Evolutionary conservation across 1,140 invertebrate species (phyloP), one percentile per base, ranked within the genome.

Genomic region (Drosophila murphyi): DNA sequence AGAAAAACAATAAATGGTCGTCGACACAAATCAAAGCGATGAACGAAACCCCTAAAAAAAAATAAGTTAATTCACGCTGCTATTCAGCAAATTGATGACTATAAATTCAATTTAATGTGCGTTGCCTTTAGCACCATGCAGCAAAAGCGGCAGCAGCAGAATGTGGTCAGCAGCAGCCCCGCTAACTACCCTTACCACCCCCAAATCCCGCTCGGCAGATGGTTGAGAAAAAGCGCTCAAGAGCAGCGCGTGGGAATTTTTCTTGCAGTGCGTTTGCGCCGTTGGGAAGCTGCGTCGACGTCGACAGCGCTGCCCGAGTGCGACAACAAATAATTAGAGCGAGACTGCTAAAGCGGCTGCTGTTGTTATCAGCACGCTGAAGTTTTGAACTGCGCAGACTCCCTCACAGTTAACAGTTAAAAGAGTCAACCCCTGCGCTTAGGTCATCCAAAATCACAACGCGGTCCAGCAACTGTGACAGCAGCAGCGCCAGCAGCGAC

Each of bases 91-190:
- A 88, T 89, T 89, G 85, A 89, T 88, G 85, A 89, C 85, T 78
- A 88, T 88, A 88, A 88, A 88, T 88, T 89, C 85, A 89, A 89
- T 88, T 88, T 88, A 89, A 88, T 89, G 83, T 87, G 80, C 83
- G 83, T 83, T 89, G 85, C 83, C 77, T 88, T 86, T 79, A 79
- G 43, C 56, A 52, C 8, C 63, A 56, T 43, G 62, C 45, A 54
- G 35, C 37, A 45, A 35, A 34, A 35, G 35, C 35, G 8, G 29
- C 61, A 57, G 60, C 41, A 73, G 39, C 52, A 65, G 54, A 61
- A 65, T 76, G 61, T 72, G 69, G 73, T 76, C 68, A 76, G 32
- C 43, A 34, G 56, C 43, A 28, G 41, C 41, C 64, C 37, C 39
- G 28, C 28, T 5, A 29, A 35, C 37, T 51, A 8, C 28, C 41